Percentiles rank a stretch among this genome's conserved stretches.
phyloP scores from a whole-genome alignment of 2,888 invertebrate species.

The Pterostichus niger region DNA sequence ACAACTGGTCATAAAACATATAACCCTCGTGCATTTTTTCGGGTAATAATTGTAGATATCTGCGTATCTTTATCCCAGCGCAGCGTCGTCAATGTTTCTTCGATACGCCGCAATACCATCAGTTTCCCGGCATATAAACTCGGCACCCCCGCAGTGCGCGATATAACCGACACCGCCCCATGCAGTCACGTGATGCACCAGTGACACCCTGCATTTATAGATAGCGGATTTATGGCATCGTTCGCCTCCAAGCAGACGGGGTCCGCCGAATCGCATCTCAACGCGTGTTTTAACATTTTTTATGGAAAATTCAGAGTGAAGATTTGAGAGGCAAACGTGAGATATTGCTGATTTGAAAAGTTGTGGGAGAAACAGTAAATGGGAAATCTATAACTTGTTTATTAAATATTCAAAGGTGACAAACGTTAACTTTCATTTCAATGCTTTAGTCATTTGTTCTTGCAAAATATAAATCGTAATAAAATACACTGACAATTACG shows the following conservation, averaged over 20 bases:
- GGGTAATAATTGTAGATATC: background rate
- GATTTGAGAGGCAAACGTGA: constrained; percentile 34
- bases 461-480: too few species aligned
- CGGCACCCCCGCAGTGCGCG: constrained; percentile 1
- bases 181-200: constrained; percentile 6
- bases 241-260: constrained; percentile 2
- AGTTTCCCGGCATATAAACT: constrained; percentile 23
- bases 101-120: constrained; percentile 19
- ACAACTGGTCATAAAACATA: too few species aligned
- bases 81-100: background rate
- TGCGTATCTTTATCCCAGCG: constrained; percentile 9
- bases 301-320: constrained; percentile 37
- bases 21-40: too few species aligned
- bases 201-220: constrained; percentile 33
- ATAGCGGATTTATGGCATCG: constrained; percentile 42
- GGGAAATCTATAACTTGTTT: constrained; percentile 44
- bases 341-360: constrained; percentile 55
- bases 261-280: constrained; percentile 13
- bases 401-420: constrained; percentile 41
- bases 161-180: background rate
- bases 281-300: constrained; percentile 40
- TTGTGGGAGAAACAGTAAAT: constrained; percentile 35
- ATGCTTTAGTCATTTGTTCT: too few species aligned
- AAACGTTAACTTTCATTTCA: background rate
- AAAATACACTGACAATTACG: too few species aligned